Evolutionary conservation across 23 tunicate genomes (phyloP).

Genomic region (Trididemnum clinides): DNA sequence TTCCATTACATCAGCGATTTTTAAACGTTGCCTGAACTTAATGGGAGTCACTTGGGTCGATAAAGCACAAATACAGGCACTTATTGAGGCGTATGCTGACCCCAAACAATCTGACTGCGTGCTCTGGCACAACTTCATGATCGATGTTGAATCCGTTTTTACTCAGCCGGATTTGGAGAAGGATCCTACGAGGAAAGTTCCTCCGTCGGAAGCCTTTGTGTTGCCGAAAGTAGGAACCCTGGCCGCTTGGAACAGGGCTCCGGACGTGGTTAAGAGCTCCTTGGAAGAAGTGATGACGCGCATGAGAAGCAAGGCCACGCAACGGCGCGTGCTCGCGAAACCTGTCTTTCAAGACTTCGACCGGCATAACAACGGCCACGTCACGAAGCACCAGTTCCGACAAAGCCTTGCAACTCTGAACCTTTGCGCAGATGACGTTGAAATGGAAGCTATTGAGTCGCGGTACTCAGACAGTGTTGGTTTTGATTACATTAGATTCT

Average conservation of each 20-base stretch:
- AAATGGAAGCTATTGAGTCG: constrained; percentile 63
- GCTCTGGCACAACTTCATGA: constrained; percentile 53
- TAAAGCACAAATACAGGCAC: constrained; percentile 51
- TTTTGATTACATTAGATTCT: constrained; percentile 73
- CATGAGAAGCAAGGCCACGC: constrained; percentile 63
- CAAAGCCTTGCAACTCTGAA: constrained; percentile 76
- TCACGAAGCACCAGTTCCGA: constrained; percentile 75
- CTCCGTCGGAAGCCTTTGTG: constrained; percentile 57
- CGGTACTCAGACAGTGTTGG: constrained; percentile 79
- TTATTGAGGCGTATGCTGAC: constrained; percentile 46
- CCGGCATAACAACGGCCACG: constrained; percentile 88
- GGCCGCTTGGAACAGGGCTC: constrained; percentile 26
- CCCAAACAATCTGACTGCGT: constrained; percentile 69
- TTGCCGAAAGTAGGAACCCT: constrained; percentile 78
- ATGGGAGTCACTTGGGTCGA: constrained; percentile 83
- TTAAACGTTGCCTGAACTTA: constrained; percentile 64
- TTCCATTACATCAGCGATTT: constrained; percentile 60
- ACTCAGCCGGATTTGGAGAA: constrained; percentile 82
- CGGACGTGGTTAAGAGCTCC: constrained; percentile 1
- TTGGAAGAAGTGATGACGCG: constrained; percentile 72
- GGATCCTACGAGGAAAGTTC: constrained; percentile 57
- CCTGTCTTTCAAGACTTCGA: constrained; percentile 97
- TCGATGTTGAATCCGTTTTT: constrained; percentile 75
- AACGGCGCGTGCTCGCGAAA: constrained; percentile 64
- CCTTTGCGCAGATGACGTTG: constrained; percentile 77